Evolutionary conservation across 2,113 vertebrate species (phyloP).

Genomic region (Peucedramus taeniatus): DNA sequence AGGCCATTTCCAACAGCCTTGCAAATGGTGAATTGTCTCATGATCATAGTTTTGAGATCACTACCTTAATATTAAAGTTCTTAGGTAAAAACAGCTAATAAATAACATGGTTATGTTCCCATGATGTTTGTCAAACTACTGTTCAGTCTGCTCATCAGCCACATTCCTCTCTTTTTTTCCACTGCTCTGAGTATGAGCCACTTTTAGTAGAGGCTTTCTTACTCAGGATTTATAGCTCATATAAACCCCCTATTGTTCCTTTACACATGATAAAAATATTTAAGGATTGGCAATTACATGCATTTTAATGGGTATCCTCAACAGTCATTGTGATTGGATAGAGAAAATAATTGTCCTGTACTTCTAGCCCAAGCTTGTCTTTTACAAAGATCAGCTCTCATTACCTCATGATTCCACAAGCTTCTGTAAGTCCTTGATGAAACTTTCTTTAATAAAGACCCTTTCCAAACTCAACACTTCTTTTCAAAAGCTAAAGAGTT

Average conservation of each 20-base stretch:
- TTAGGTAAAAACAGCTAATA: neutral
- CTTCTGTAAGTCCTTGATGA: neutral
- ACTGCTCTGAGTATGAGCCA: neutral
- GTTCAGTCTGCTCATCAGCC: neutral
- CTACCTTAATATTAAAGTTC: neutral
- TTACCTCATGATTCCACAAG: neutral
- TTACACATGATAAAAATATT: neutral
- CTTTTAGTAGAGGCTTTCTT: neutral
- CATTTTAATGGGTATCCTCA: neutral
- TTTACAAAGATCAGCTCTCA: neutral
- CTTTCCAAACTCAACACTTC: neutral
- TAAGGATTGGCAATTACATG: neutral
- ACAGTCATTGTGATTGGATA: neutral
- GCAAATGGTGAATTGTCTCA: neutral
- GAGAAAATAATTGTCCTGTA: neutral
- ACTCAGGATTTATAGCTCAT: neutral
- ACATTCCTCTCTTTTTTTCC: neutral
- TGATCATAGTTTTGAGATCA: neutral
- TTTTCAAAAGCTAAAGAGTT: neutral
- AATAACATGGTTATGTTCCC: neutral
- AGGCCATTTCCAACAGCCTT: neutral
- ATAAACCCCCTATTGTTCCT: neutral
- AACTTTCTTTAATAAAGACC: neutral
- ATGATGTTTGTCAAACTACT: neutral
- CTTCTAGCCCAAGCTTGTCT: slow-evolving; percentile 14